Conservation (phyloP, 2,888 invertebrate genomes). For the Patella ulyssiponensis region DNA sequence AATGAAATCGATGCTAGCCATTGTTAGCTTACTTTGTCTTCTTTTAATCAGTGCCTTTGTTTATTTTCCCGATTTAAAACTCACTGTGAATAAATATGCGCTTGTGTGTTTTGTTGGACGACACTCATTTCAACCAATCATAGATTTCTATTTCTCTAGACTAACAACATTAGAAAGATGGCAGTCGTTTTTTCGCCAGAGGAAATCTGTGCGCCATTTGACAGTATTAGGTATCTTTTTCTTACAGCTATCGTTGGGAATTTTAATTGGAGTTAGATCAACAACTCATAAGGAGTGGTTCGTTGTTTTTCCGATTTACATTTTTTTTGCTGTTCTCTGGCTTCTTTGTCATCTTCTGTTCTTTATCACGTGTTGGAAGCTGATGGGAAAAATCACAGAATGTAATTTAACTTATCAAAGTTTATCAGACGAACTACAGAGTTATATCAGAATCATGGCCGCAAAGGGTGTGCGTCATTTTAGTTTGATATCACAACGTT, state of each 20-base stretch:
- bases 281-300: slow-evolving; percentile 72
- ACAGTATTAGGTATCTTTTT: slow-evolving; percentile 50
- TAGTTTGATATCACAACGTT: slow-evolving; percentile 65
- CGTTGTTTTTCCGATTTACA: slow-evolving; percentile 70
- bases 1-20: slow-evolving; percentile 62
- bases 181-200: slow-evolving; percentile 56
- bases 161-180: slow-evolving; percentile 67
- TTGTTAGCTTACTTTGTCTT: slow-evolving; percentile 55
- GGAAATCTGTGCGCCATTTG: slow-evolving; percentile 52
- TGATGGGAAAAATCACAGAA: slow-evolving; percentile 66
- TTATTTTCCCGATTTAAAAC: slow-evolving; percentile 55
- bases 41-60: slow-evolving; percentile 46
- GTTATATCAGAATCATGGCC: slow-evolving; percentile 66
- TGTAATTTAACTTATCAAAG: slow-evolving; percentile 56
- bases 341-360: slow-evolving; percentile 64
- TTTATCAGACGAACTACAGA: slow-evolving; percentile 51
- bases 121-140: slow-evolving; percentile 58
- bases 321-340: slow-evolving; percentile 63
- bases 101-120: slow-evolving; percentile 63
- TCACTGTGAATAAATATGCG: slow-evolving; percentile 62
- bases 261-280: slow-evolving; percentile 56
- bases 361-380: slow-evolving; percentile 65
- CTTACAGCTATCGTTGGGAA: slow-evolving; percentile 48
- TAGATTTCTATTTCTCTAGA: slow-evolving; percentile 65
- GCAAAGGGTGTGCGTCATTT: slow-evolving; percentile 71